A percentile compares a stretch with the other conserved stretches of the same genome.
Conservation (phyloP, 2,888 invertebrate genomes). For the Troides aeacus region DNA sequence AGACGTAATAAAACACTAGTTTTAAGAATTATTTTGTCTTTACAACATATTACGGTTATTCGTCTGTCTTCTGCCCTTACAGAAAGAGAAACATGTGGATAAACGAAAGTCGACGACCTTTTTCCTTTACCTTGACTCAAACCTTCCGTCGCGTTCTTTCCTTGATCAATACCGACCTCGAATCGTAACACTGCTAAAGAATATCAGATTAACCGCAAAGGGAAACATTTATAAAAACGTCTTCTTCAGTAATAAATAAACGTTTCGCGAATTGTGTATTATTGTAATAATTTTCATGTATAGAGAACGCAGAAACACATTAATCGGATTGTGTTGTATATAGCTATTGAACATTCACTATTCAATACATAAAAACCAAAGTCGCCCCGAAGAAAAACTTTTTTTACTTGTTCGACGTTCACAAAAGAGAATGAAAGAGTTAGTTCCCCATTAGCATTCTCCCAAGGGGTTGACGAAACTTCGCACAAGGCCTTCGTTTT, state of each 20-base stretch:
- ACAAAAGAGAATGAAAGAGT: slow-evolving; percentile 26
- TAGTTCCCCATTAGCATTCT: slow-evolving; percentile 24
- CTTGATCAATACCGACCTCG: slow-evolving; percentile 28
- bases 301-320: no score
- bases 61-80: neutral
- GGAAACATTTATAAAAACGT: neutral
- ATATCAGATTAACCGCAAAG: slow-evolving; percentile 17
- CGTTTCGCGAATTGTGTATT: neutral
- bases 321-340: neutral
- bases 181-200: slow-evolving; percentile 5
- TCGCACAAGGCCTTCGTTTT: slow-evolving; percentile 18
- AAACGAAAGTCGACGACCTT: slow-evolving; percentile 24
- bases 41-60: neutral
- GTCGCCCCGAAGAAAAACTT: slow-evolving; percentile 11
- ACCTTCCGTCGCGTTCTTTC: slow-evolving; percentile 21
- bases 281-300: neutral
- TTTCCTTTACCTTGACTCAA: slow-evolving; percentile 27
- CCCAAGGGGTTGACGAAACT: slow-evolving; percentile 15
- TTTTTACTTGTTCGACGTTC: slow-evolving; percentile 13
- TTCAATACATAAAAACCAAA: neutral
- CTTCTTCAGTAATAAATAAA: neutral
- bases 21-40: neutral
- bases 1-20: no score
- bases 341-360: neutral
- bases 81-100: neutral